Percentiles rank a stretch among this genome's conserved stretches.
phyloP scores from a whole-genome alignment of 1,140 invertebrate genomes.

The Listronotus bonariensis region DNA sequence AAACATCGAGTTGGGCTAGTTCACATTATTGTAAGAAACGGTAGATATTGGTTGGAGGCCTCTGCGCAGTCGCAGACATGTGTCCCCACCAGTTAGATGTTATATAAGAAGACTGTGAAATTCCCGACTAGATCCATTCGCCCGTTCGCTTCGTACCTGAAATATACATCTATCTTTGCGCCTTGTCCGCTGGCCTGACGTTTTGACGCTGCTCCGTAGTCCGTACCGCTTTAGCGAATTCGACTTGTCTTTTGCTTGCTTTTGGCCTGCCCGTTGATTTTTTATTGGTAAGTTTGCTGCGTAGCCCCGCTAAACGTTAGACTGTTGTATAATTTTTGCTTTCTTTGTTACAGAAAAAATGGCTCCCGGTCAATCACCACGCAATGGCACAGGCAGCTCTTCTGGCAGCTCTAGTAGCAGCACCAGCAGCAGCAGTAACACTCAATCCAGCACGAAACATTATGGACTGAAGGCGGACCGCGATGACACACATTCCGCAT shows the following conservation, averaged over 20 bases:
- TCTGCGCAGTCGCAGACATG: too few species aligned
- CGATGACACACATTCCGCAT: background rate
- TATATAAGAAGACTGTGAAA: too few species aligned
- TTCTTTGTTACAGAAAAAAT: constrained; percentile 7
- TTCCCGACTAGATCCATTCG: too few species aligned
- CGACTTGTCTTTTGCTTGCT: background rate
- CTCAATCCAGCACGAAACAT: background rate
- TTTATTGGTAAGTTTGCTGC: constrained; percentile 4
- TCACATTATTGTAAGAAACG: too few species aligned
- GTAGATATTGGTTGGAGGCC: too few species aligned
- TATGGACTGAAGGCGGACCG: constrained; percentile 3
- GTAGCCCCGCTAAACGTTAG: constrained; percentile 3
- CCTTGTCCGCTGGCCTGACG: background rate
- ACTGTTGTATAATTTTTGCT: too few species aligned
- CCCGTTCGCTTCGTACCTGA: constrained; percentile 1
- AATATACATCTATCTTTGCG: background rate
- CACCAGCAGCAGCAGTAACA: background rate
- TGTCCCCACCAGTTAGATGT: too few species aligned
- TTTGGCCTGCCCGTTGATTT: constrained; percentile 1
- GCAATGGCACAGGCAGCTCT: background rate
- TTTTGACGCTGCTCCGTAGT: background rate
- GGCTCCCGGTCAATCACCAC: constrained; percentile 1
- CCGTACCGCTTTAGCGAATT: background rate
- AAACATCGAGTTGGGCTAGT: too few species aligned
- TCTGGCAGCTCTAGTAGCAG: background rate